Evolutionary conservation across 2,888 invertebrate genomes (phyloP).

Genomic region (Pheosia gnoma): DNA sequence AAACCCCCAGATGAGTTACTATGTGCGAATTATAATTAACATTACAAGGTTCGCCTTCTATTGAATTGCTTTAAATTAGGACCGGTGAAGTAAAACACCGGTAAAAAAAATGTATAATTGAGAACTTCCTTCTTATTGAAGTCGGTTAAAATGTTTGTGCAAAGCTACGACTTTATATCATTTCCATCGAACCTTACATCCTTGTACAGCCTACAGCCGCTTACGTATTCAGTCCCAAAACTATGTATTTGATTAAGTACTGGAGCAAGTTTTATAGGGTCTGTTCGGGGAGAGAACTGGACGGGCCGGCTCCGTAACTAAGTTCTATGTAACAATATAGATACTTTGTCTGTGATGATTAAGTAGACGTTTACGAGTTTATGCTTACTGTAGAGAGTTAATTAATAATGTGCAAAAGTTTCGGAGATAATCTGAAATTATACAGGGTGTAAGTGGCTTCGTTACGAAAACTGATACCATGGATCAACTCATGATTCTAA

Average conservation of each 20-base stretch:
- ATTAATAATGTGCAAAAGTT: neutral
- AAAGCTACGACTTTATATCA: neutral
- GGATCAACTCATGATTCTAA: no score
- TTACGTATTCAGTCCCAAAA: constrained; percentile 52
- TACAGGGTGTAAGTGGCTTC: no score
- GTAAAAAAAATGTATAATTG: no score
- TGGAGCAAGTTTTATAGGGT: constrained; percentile 50
- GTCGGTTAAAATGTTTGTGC: no score
- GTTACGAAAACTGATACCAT: no score
- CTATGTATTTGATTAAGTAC: constrained; percentile 61
- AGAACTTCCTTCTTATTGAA: no score
- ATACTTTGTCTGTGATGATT: constrained; percentile 35
- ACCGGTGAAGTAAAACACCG: no score
- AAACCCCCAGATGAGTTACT: no score
- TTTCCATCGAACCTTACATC: constrained; percentile 20
- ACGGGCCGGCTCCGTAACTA: constrained; percentile 24
- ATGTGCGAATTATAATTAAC: no score
- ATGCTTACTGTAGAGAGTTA: neutral
- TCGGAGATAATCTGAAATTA: neutral
- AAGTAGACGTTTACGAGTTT: constrained; percentile 16
- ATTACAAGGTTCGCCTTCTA: no score
- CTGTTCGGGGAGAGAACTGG: constrained; percentile 18
- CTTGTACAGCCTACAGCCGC: constrained; percentile 3
- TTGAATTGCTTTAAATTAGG: no score
- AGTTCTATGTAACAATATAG: constrained; percentile 37